Conservation (phyloP, 37 sponge, comb jelly and placozoan species). For the Eunapius fragilis region DNA sequence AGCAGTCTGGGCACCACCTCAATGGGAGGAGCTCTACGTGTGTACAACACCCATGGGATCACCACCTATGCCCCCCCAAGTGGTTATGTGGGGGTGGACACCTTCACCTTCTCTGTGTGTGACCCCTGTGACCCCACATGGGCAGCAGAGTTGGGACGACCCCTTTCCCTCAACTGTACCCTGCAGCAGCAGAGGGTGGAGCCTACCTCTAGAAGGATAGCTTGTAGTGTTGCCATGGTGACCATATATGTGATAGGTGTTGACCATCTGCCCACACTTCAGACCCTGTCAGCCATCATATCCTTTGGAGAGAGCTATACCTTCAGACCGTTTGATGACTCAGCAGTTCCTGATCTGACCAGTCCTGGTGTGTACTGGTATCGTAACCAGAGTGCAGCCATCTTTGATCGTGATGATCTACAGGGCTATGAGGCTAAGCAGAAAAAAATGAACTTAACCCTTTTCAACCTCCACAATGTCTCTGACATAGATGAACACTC, state of each 20-base stretch:
- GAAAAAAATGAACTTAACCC: constrained; percentile 50
- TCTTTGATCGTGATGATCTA: constrained; percentile 79
- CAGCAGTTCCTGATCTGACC: constrained; percentile 14
- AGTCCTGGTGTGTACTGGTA: constrained; percentile 49
- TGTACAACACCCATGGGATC: constrained; percentile 87
- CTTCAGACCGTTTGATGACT: constrained; percentile 69
- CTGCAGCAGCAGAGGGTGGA: constrained; percentile 63
- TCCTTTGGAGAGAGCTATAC: constrained; percentile 9
- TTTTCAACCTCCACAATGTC: constrained; percentile 28
- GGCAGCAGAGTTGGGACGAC: constrained; percentile 70
- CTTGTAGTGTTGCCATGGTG: constrained; percentile 72
- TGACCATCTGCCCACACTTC: constrained; percentile 76
- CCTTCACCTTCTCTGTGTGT: constrained; percentile 83
- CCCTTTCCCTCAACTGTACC: neutral
- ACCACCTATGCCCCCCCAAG: constrained; percentile 77
- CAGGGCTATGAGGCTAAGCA: constrained; percentile 40
- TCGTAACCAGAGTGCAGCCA: constrained; percentile 22
- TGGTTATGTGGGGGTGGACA: constrained; percentile 79
- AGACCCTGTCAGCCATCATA: constrained; percentile 59
- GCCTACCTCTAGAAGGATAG: constrained; percentile 61
- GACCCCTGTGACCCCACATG: constrained; percentile 78
- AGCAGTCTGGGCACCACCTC: constrained; percentile 45
- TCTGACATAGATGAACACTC: constrained; percentile 70
- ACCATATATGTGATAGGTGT: constrained; percentile 53
- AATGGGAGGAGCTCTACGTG: constrained; percentile 63